Percentiles rank a stretch among this genome's conserved stretches.
Conservation (phyloP, 2,113 vertebrate genomes). For the Scopus umbretta region DNA sequence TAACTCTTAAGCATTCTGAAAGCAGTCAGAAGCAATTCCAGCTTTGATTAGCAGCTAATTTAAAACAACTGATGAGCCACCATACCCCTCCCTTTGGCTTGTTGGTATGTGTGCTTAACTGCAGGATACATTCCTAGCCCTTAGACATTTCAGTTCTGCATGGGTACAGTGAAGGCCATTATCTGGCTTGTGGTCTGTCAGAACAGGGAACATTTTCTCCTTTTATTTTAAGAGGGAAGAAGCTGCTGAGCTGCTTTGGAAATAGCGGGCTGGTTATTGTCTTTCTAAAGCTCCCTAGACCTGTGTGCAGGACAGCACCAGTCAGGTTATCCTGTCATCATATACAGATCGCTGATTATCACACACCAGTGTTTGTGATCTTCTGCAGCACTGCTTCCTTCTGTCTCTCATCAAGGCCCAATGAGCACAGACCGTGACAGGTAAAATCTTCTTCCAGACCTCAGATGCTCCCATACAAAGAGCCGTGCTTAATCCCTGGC, state of each 20-base stretch:
- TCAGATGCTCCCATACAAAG: slow-evolving; percentile 80
- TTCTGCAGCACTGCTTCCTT: slow-evolving; percentile 70
- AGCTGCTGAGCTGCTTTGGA: slow-evolving; percentile 44
- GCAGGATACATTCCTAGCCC: background rate
- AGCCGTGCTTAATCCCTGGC: slow-evolving; percentile 75
- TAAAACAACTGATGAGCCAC: background rate
- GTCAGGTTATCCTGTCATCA: slow-evolving; percentile 54
- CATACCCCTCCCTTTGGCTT: background rate
- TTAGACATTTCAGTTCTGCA: background rate
- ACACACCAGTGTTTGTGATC: slow-evolving; percentile 66
- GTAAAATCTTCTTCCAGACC: slow-evolving; percentile 82
- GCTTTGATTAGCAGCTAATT: background rate
- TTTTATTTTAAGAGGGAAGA: slow-evolving; percentile 34
- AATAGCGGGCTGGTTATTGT: slow-evolving; percentile 5
- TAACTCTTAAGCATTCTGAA: background rate
- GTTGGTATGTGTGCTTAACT: background rate
- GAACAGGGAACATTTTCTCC: background rate
- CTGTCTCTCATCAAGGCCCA: slow-evolving; percentile 75
- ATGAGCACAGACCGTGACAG: slow-evolving; percentile 85
- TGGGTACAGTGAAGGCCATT: background rate
- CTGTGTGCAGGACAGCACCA: slow-evolving; percentile 28
- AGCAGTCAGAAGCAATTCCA: background rate
- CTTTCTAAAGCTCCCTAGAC: slow-evolving; percentile 7
- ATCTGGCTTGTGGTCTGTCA: background rate
- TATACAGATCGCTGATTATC: slow-evolving; percentile 70